Percentiles rank a stretch among this genome's conserved stretches.
Conservation (phyloP, 2,888 invertebrate species). For the Mesodorylaimus sp. region DNA sequence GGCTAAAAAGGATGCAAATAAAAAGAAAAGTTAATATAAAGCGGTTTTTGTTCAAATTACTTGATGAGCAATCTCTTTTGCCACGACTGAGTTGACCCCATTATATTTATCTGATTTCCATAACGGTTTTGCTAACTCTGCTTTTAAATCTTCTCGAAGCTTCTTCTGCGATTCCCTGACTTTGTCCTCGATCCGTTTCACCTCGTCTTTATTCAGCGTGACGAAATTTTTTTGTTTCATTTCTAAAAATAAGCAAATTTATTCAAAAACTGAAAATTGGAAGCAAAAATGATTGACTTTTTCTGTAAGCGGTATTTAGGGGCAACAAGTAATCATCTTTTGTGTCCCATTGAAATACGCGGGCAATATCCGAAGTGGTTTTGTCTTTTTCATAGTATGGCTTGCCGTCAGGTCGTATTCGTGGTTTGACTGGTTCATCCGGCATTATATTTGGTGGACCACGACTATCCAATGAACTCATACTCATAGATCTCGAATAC, state of each 20-base stretch:
- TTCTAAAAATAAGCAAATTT: not conserved
- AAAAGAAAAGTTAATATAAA: too few relatives aligned
- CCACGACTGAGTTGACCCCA: not conserved
- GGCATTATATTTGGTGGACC: not conserved
- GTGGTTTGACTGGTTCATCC: not conserved
- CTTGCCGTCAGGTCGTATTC: not conserved
- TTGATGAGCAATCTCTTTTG: not conserved
- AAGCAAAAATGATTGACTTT: not conserved
- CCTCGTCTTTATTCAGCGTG: not conserved
- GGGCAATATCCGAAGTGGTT: not conserved
- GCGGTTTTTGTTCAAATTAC: too few relatives aligned
- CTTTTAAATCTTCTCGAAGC: not conserved
- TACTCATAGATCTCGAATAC: not conserved
- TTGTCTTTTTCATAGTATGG: not conserved
- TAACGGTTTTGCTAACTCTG: not conserved
- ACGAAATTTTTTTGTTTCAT: not conserved
- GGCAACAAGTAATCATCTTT: not conserved
- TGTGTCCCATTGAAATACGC: not conserved
- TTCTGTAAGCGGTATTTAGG: not conserved
- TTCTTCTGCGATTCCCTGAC: not conserved
- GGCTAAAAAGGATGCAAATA: too few relatives aligned
- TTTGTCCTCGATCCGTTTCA: not conserved
- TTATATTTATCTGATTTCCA: not conserved
- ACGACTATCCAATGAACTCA: not conserved
- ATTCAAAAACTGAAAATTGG: not conserved